Base-by-base conservation (phyloP, 2,888 invertebrate genomes). In the Watsonalla binaria region DNA sequence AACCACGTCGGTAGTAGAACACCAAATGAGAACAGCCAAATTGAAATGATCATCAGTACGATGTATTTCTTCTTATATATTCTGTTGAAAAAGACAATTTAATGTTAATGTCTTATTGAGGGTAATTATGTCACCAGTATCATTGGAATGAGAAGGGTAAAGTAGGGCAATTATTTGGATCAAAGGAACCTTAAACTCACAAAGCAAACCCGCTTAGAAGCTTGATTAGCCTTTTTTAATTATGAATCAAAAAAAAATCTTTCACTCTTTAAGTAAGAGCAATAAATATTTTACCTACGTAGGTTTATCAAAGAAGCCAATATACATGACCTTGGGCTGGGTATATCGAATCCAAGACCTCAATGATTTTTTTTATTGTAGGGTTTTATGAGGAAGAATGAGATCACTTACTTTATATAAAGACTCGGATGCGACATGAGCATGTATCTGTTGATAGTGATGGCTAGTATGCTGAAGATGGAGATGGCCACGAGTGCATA, bases 371-470 rank as follows among this genome's bases (percentile, higher is more conserved):
- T 24, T 6, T 37, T 6, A 46, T 54, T 42, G 9, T 47, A 8
- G n/a, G 13, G 48, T 52, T 35, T 35, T 24, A 6, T 42, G n/a
- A 33, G 47, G 37, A 24, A 42, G 56, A 14, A 7, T 46, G 39
- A 34, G 42, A 46, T 9, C 58, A 83, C 92, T 92, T 89, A 96
- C 96, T 93, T 94, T 37, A 94, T 93, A 81, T 96, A 96, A n/a
- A 94, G 86, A 47, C 93, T 90, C 0, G 96, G 96, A 79, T 96
- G 95, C 15, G 95, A 94, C 60, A 96, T 96, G 93, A 96, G 94
- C 59, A 96, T 92, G 77, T 96, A 96, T 82, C 96, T 92, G 84
- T 96, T 96, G 77, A 96, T 93, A 24, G 96, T 96, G 72, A 96
- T 96, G 53, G 95, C 93, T 47, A 95, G 89, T 6, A 96, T 94